Evolutionary conservation across 2,113 vertebrate genomes (phyloP), one percentile per base, ranked within the genome.

Genomic region (Prionailurus viverrinus): DNA sequence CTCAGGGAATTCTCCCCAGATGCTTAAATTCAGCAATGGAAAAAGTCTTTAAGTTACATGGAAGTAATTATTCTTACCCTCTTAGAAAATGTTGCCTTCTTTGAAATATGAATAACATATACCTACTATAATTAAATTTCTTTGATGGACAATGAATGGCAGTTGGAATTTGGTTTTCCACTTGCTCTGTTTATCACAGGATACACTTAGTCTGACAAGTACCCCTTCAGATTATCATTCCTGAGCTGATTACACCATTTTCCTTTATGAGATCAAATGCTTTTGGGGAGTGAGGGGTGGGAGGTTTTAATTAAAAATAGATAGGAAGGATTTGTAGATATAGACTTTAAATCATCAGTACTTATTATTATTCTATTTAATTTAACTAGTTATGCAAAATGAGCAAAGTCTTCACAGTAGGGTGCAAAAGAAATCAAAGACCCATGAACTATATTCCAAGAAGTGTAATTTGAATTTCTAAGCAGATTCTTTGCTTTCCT

Each of bases 41-140:
- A 98, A 98, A 98, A 94, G 97, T 92, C 98, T 98, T 97, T 98
- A 95, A 97, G 96, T 97, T 97, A 97, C 97, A 98, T 98, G 82
- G n/a, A 78, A 93, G 85, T 89, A 80, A 96, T 79, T 97, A 91
- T 97, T 95, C 97, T 98, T 98, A 96, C 96, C 92, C 97, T 98
- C 97, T 97, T 90, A 98, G 94, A 98, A 98, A 98, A 95, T 96
- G 94, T 96, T 98, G 97, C 93, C 98, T 97, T 98, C 97, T 98
- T 98, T 98, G 93, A 98, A 98, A 98, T 97, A 92, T 95, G 68
- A 94, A 97, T 96, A 97, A 95, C 90, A 95, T 76, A 98, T 89
- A 92, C 39, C 78, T 94, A 94, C 89, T 96, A 7, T 96, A 92
- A 98, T 94, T 97, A 90, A 95, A 85, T 97, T 97, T 98, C 94